Base-by-base conservation (phyloP, 2,113 vertebrate species). In the Pogonocichla stellata region DNA sequence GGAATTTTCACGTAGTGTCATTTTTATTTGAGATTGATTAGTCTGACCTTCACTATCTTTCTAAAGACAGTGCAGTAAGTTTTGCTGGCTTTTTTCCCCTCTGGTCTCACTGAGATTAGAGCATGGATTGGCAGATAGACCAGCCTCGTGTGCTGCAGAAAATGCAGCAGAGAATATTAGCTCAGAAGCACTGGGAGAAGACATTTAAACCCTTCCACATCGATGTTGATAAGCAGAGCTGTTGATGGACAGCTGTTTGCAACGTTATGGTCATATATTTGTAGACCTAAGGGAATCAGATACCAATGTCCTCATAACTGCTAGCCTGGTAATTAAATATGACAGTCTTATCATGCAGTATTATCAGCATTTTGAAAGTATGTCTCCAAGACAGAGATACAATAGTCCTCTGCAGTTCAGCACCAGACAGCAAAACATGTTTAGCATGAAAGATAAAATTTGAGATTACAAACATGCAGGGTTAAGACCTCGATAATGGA, bases 311-410 rank as follows among this genome's bases (percentile, higher is more conserved):
- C 86, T 90, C 71, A 64, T 95, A 95, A 93, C 82, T 83, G 67
- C 72, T 88, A 80, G 71, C 48, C 53, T 83, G 56, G 43, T 95
- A 95, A 96, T 97, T 97, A 94, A 77, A 92, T 86, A 90, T 95
- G 94, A 96, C 93, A 97, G 74, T 80, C 74, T 92, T 96, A 95
- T 97, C 94, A 86, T 38, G 25, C 19, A 64, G 38, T 67, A 78
- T 97, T 96, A 96, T 88, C 90, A 92, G 65, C 38, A 84, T 90
- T 96, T 92, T 93, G 82, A 80, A 96, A 94, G 79, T 62, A 82
- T 80, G 71, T 92, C 88, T 90, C 20, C 5, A 91, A 74, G 67
- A 67, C 53, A 22, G 79, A 73, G 75, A 73, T 90, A 78, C 34
- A 60, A 66, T 51, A 93, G 60, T 77, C 58, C 81, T 70, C 62